Evolutionary conservation across 2,797 vertebrate genomes (phyloP), one percentile per base, ranked within the genome.

Genomic region (Coranthus polyacanthus): DNA sequence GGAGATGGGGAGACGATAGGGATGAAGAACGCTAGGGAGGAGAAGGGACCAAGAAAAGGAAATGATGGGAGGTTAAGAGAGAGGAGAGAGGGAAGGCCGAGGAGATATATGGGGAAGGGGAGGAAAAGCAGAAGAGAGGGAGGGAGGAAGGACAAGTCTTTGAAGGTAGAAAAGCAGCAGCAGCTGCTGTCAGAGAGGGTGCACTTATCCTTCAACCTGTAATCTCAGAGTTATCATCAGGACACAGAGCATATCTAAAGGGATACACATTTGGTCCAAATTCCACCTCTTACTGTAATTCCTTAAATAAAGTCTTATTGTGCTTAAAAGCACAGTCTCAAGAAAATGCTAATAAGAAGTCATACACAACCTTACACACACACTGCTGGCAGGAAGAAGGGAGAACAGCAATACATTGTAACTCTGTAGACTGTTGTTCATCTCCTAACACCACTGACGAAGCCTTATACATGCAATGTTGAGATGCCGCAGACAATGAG

Each of bases 221-320:
- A 77, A 87, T 78, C 75, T 82, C 52, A 70, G 49, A 69, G 65
- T 75, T 71, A 68, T 75, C 62, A 81, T 82, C 51, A 75, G 75
- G 72, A 66, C 72, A 83, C n/a, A 12, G 53, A 54, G 57, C 37
- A 20, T 42, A 56, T 71, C 16, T 8, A 73, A 21, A 56, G 41
- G 22, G 34, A 57, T 51, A 29, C 16, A 9, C 34, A 24, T 50
- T 16, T 29, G 20, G 37, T 46, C 17, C 17, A 44, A 16, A 38
- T 44, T 16, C 50, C n/a, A 24, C n/a, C n/a, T 39, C 9, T n/a
- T 44, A 45, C 44, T 39, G 21, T 46, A 54, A 26, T 54, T 38
- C 2, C n/a, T 45, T 49, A 59, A 50, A 44, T 45, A 47, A 18
- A 42, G 34, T 12, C 2, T 20, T 43, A 49, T 2, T 18, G 22